Evolutionary conservation across 2,888 invertebrate species (phyloP).

Genomic region (Campopleginae sp.): DNA sequence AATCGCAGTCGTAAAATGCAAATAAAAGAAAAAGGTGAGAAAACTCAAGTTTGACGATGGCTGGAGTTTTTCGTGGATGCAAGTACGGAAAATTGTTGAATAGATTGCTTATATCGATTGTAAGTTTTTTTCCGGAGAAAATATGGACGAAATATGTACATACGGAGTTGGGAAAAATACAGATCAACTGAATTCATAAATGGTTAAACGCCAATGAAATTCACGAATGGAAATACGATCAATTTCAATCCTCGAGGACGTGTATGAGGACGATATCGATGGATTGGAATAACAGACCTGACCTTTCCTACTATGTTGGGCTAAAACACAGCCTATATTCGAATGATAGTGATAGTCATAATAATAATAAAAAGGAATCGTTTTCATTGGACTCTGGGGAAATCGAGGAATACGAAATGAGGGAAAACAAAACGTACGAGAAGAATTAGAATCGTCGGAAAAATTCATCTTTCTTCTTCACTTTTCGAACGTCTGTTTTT

Average conservation of each 20-base stretch:
- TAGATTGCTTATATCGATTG: neutral
- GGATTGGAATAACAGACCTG: slow-evolving; percentile 53
- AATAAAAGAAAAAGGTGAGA: neutral
- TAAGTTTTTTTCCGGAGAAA: neutral
- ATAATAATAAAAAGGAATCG: slow-evolving; percentile 63
- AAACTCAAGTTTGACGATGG: neutral
- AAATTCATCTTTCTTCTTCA: neutral
- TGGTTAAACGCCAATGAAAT: slow-evolving; percentile 18
- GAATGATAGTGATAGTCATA: slow-evolving; percentile 47
- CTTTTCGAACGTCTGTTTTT: neutral
- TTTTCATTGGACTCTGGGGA: slow-evolving; percentile 65
- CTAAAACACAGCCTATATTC: slow-evolving; percentile 47
- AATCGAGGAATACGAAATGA: slow-evolving; percentile 66
- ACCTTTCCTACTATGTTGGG: slow-evolving; percentile 54
- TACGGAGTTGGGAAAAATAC: neutral
- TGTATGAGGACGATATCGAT: slow-evolving; percentile 4
- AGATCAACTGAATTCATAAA: slow-evolving; percentile 38
- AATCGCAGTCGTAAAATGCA: neutral
- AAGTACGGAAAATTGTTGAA: neutral
- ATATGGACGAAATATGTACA: slow-evolving; percentile 11
- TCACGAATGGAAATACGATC: slow-evolving; percentile 28
- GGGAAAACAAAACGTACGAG: slow-evolving; percentile 10
- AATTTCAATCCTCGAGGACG: slow-evolving; percentile 39
- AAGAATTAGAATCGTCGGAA: slow-evolving; percentile 28
- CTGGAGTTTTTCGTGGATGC: neutral